Base-by-base conservation (phyloP, 2,888 invertebrate genomes). In the Cordilura impudica region DNA sequence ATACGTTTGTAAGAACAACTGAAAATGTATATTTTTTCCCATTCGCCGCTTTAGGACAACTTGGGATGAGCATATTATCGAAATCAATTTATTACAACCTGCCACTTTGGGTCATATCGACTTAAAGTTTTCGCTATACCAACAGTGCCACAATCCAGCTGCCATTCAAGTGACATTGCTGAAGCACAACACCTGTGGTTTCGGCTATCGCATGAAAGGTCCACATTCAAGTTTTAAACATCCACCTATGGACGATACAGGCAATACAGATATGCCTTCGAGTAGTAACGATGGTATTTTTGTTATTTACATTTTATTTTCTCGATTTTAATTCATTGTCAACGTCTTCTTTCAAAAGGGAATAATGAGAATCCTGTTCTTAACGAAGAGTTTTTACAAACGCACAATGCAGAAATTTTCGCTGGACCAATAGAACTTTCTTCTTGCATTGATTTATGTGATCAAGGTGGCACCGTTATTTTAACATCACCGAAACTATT, bases 61-160 rank as follows among this genome's bases (percentile, higher is more conserved):
- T 0, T 97, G 96, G 96, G 96, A 97, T 86, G 97, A 98, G 87
- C 97, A 98, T 85, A 93, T 97, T 23, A 94, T 98, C 84, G 98
- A 98, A 88, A 90, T 98, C 6, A 96, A 96, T 0, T 88, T 98
- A 66, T 96, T 97, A 0, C 93, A 94, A 82, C 94, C 94, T 58
- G 93, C 94, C 2, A 93, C 93, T 35, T 91, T 97, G 69, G 97
- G 97, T n/a, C 97, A 97, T 85, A 94, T 98, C 21, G 97, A 97
- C 88, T 93, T 98, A 53, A 94, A 95, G 82, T 97, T 97, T 86
- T 94, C 94, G 0, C 90, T 98, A 31, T 96, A 96, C 86, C 92
- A 94, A 4, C 93, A 94, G 4, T 95, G 95, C 84, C 92, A 94
- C 1, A 93, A 93, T 81, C 91, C 94, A 49, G 97, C 97, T 0